Base-by-base conservation (phyloP, 2,888 invertebrate genomes). In the Tiliacea aurago region DNA sequence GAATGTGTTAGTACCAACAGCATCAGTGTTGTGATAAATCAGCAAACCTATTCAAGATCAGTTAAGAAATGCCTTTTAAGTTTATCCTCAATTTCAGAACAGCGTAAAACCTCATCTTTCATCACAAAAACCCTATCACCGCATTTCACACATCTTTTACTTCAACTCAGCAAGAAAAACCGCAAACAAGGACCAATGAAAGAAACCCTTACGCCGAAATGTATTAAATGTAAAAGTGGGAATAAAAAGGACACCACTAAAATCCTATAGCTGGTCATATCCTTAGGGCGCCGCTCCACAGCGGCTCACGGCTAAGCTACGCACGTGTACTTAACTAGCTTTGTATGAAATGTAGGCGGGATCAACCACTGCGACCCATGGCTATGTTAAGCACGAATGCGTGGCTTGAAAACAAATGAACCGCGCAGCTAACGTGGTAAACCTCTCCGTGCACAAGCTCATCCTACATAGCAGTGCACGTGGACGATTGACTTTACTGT, bases 211-310 rank as follows among this genome's bases (percentile, higher is more conserved):
- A 64, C 72, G 56, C 43, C 70, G 28, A 76, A 81, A 75, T 49
- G 69, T 70, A 66, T 75, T 59, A 76, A 81, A 76, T 63, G 59
- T 73, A 53, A 65, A 72, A 76, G 73, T 62, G 73, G 49, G 63
- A 78, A 86, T 87, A 87, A 86, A 86, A 86, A 72, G 74, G 69
- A 70, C 58, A 73, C 84, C 67, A 84, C 77, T 86, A 83, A 87
- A 85, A 73, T 69, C 55, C 79, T 83, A 81, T 84, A 72, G 80
- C 78, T 70, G 77, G 78, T 75, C 69, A 83, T 86, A 84, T 80
- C 65, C 66, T 80, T 58, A 77, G 58, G 71, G 70, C 37, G 0
- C 15, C 15, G 23, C 20, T 28, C 23, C 55, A 70, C 45, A 23
- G 45, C 18, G 23, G 20, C 4, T 2, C 4, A 18, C 0, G 6